Conservation (phyloP, 2,113 vertebrate species). For the Neolamprologus ventralis region DNA sequence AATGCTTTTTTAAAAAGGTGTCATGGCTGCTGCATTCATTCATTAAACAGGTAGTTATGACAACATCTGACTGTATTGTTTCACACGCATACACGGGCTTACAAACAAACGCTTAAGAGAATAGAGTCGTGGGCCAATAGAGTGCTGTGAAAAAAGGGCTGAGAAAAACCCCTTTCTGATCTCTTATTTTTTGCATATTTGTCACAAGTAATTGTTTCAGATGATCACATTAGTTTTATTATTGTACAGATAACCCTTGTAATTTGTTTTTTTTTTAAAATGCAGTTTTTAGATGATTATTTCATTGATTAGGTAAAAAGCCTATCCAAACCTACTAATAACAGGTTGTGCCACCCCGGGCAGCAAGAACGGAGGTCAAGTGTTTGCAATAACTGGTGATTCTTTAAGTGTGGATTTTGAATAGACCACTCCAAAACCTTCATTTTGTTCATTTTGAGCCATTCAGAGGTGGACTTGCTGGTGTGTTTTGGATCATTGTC, state of each 20-base stretch:
- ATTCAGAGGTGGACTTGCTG: background rate
- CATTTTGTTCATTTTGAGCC: background rate
- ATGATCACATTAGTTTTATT: background rate
- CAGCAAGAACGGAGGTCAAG: background rate
- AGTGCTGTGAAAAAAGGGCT: background rate
- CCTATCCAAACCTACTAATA: background rate
- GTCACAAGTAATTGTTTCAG: background rate
- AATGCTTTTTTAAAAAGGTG: constrained; percentile 37
- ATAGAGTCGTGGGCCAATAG: background rate
- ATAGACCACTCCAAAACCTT: background rate
- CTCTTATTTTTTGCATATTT: background rate
- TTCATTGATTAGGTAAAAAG: background rate
- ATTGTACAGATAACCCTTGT: background rate
- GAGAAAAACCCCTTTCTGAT: background rate
- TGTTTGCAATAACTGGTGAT: background rate
- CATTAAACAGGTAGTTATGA: constrained; percentile 48
- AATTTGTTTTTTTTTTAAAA: rapidly evolving
- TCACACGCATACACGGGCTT: background rate
- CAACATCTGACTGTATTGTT: constrained; percentile 9
- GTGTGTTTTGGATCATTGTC: background rate
- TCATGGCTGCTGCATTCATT: constrained; percentile 25
- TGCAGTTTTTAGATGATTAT: background rate
- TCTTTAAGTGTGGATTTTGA: background rate
- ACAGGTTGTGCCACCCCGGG: rapidly evolving
- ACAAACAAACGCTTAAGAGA: background rate